phyloP scores from a whole-genome alignment of 1,140 invertebrate species.

The Euwallacea similis region DNA sequence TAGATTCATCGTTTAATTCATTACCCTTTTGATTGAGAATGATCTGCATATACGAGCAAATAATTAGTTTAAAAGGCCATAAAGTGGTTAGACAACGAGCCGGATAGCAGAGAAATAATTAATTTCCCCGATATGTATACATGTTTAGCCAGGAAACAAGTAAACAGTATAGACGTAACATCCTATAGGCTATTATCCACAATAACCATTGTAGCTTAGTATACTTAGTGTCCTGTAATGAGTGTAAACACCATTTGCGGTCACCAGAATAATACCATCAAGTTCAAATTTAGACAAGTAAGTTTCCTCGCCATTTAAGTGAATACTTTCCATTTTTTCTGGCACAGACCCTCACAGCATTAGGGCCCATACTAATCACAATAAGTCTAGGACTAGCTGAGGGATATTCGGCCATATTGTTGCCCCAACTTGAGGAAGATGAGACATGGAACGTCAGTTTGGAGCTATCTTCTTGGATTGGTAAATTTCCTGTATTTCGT shows the following conservation, averaged over 20 bases:
- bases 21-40: no score
- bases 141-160: not conserved
- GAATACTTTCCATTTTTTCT: not conserved
- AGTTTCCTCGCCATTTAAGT: not conserved
- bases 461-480: conserved; percentile 64
- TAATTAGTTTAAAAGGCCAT: no score
- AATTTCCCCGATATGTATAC: conserved; percentile 1
- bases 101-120: not conserved
- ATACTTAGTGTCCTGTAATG: conserved; percentile 2
- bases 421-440: conserved; percentile 23
- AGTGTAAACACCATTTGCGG: not conserved
- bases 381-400: conserved; percentile 31
- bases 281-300: not conserved
- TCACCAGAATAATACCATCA: not conserved
- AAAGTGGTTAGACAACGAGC: no score
- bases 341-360: conserved; percentile 12
- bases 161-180: not conserved
- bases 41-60: no score
- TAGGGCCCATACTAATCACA: conserved; percentile 27
- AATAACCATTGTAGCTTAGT: not conserved
- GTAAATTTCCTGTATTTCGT: conserved; percentile 47
- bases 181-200: not conserved
- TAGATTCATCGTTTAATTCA: no score
- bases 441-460: conserved; percentile 52
- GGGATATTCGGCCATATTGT: conserved; percentile 30